Evolutionary conservation across 2,888 invertebrate genomes (phyloP), one percentile per base, ranked within the genome.

Genomic region (Oscheius sp.): DNA sequence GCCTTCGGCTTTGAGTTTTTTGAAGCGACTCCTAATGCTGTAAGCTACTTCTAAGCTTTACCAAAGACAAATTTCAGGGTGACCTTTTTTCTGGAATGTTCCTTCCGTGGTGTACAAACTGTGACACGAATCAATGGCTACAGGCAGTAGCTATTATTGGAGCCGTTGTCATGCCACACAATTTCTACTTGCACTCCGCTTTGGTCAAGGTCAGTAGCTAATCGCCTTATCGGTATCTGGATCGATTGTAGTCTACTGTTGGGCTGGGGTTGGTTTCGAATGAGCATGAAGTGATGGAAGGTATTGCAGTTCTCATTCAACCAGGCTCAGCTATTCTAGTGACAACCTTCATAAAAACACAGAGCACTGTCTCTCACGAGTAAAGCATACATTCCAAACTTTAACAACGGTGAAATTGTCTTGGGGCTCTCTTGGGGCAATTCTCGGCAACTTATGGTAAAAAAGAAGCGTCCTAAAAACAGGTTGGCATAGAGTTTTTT

Each of bases 161-260:
- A 33, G 94, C 94, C 60, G 94, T 95, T 48, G 95, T 95, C 79
- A 95, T 95, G 95, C 95, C 95, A 1, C 95, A 95, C 89, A 95
- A 95, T 91, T 92, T 95, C 74, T 95, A 95, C 89, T 91, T 95
- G 11, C 95, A 95, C 90, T 95, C 95, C 35, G 95, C 95, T 13
- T 91, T 95, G 75, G 95, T 95, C 53, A 94, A 95, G 92, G 94
- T 94, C 90, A 5, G 51, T 47, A 32, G 13, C 2, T 7, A 65
- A 11, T 66, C 2, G 55, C 50, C 29, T 68, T 50, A 60, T 60
- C 42, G n/a, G 37, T 11, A 4, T 7, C 42, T 7, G 42, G 42
- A 35, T 35, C 60, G 60, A 60, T 57, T 21, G 29, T 57, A 33
- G 57, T 33, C 57, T 9, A 33, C 3, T 10, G 57, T 53, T 53